Base-by-base conservation (phyloP, 2,113 vertebrate species). In the Nanorana parkeri region DNA sequence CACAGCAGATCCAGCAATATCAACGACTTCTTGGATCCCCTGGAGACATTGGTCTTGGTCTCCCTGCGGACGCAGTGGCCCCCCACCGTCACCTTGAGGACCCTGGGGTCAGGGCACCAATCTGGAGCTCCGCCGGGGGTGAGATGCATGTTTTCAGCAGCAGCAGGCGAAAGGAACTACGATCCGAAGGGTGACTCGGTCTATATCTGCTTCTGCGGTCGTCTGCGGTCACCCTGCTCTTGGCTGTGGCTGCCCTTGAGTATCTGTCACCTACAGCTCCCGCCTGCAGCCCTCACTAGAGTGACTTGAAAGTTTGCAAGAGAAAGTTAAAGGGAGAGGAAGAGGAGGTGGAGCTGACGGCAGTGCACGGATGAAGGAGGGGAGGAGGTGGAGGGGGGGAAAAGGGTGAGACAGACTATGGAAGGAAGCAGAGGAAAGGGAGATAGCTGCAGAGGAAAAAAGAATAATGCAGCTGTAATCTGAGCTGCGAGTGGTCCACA, bases 101-200 rank as follows among this genome's bases (percentile, higher is more conserved):
- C 80, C 21, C 80, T 73, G 32, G 80, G 80, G 80, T 82, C 80
- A 15, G 80, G 80, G 52, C 71, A 82, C 80, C 80, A 82, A 61
- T 82, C 80, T 0, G 80, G 80, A 17, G 80, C 80, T 23, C 80
- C 72, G 6, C 80, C 80, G 8, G 80, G 72, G 23, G 80, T 82
- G 2, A 82, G 80, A 41, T 82, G 80, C 80, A 82, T 82, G 17
- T n/a, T 74, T 15, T 21, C 61, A 20, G 23, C 17, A 7, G 17
- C 17, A 20, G 54, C n/a, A 16, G 19, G 21, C 17, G 17, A 16
- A 16, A 21, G 7, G 1, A 23, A 36, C n/a, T 24, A 15, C 51
- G 20, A 51, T 10, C 11, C 6, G 23, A n/a, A 51, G 1, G 51
- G 20, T 56, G 20, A 19, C 54, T 1, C 1, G 1, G 16, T 28